Base-by-base conservation (phyloP, 2,797 vertebrate genomes). In the Labeo calbasu region DNA sequence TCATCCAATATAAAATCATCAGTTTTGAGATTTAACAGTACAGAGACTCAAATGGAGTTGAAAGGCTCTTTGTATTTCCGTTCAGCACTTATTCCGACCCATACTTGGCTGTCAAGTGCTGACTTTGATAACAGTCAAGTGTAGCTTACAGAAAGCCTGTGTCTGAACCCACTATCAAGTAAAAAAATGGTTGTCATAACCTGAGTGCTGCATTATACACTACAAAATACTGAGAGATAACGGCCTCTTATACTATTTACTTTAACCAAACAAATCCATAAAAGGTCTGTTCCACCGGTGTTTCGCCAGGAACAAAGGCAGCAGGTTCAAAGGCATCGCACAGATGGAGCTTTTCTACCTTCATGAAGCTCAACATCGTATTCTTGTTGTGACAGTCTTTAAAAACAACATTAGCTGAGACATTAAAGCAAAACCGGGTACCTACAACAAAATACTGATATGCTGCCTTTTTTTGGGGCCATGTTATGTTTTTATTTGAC, bases 231-330 rank as follows among this genome's bases (percentile, higher is more conserved):
- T 51, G 4, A 78, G 23, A 63, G 66, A 73, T 83, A 80, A 83
- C 48, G 14, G 59, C 25, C 70, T 79, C 43, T 23, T 32, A n/a
- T 80, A 59, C 53, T 80, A 28, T 83, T 78, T 55, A 65, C 61
- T 84, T 59, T 43, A 84, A 77, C 72, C 43, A 84, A 86, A 82
- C 77, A 81, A 79, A 70, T n/a, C 70, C 65, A 76, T 83, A 75
- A 83, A 86, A 79, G 80, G 82, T 78, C 76, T 40, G 55, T 36
- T 66, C 23, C n/a, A 40, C n/a, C 48, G 25, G 72, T 50, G 57
- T 71, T 28, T 79, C 5, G 6, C 43, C 3, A 23, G 15, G 66
- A 71, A 57, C 55, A 83, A 85, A 82, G 48, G 68, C 43, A 28
- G 12, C 4, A 2, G 48, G 46, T 23, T 85, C 65, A 85, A 70